Base-by-base conservation (phyloP, 2,888 invertebrate species). In the Sinohyriopsis cumingii region DNA sequence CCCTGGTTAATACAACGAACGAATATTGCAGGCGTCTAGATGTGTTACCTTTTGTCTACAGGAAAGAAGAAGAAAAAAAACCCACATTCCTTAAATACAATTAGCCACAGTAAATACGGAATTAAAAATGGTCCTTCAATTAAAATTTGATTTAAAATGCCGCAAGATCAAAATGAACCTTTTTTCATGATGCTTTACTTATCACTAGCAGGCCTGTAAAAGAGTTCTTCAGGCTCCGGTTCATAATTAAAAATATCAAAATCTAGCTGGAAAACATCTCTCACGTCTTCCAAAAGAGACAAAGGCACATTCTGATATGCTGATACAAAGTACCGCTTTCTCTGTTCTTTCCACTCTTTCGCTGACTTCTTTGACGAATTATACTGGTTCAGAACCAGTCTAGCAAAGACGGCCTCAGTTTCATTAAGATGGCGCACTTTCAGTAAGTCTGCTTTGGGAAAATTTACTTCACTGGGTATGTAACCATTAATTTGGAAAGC, bases 401-500 rank as follows among this genome's bases (percentile, higher is more conserved):
- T 66, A 18, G 66, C 57, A n/a, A 72, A 22, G 45, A 72, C 28
- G 22, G 61, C 33, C 55, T 67, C 28, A 45, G 55, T 68, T 66
- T 71, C 5, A 69, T 63, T n/a, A 66, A 20, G 9, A 66, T 66
- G 55, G 24, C 55, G n/a, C n/a, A 69, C 60, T 19, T 68, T 55
- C 20, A 53, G 20, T 55, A 68, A 22, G 55, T 64, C 64, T 61
- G 63, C 62, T 22, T 28, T 20, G 5, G 73, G 72, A 61, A 71
- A 71, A n/a, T 69, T 55, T 3, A 57, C 54, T 7, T 67, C 69
- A 24, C 69, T 59, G n/a, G 78, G 77, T n/a, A 82, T 57, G 57
- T 80, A 80, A 19, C 81, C 81, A 61, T 82, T 77, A 55, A 71
- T 68, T 56, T 80, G 76, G 61, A 80, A 82, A 2, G 75, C 67